A percentile compares a stretch with the other conserved stretches of the same genome.
phyloP scores from a whole-genome alignment of 1,140 invertebrate genomes.

The Anastatus disparis region DNA sequence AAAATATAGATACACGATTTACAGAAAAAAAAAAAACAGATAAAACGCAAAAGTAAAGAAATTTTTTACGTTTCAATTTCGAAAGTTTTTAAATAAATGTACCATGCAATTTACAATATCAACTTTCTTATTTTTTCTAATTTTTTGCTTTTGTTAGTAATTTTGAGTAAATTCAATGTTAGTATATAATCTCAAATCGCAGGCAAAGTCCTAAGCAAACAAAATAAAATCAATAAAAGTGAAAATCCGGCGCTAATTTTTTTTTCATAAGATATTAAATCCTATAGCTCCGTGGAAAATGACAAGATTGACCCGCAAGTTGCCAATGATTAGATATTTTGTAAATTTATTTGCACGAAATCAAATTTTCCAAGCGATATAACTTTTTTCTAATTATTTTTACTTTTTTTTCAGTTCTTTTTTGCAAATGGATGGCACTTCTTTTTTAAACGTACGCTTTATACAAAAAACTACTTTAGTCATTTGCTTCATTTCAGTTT shows the following conservation, averaged over 20 bases:
- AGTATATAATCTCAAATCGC: too few species aligned
- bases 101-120: not conserved
- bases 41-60: not conserved
- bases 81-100: too few species aligned
- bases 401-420: not conserved
- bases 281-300: constrained; percentile 54
- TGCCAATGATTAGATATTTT: constrained; percentile 52
- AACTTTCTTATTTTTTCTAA: too few species aligned
- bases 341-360: constrained; percentile 40
- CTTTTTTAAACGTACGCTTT: constrained; percentile 25
- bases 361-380: not conserved
- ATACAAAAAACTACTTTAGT: constrained; percentile 12
- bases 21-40: constrained; percentile 9
- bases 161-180: too few species aligned
- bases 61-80: too few species aligned
- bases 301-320: constrained; percentile 64
- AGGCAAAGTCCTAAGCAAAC: too few species aligned
- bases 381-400: constrained; percentile 27
- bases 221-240: too few species aligned
- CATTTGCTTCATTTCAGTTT: too few species aligned
- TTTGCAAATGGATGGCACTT: constrained; percentile 49
- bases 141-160: too few species aligned
- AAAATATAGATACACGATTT: not conserved
- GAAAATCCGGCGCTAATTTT: not conserved
- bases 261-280: not conserved